Evolutionary conservation across 2,888 invertebrate species (phyloP).

Genomic region (Cosmorhoe ocellata): DNA sequence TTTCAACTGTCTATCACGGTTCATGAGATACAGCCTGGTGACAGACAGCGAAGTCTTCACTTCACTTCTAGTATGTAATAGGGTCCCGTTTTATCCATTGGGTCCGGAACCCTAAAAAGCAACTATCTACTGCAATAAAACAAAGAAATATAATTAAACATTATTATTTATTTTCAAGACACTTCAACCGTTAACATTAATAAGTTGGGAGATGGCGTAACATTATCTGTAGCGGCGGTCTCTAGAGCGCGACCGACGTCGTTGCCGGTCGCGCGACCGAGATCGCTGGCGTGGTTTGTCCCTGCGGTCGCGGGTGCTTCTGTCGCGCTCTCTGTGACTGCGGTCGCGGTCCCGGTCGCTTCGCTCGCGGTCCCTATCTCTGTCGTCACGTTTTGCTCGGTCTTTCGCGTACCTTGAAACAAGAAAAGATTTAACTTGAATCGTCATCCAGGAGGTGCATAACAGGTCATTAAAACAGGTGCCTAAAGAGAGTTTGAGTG

Average conservation of each 20-base stretch:
- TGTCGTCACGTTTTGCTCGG: conserved; percentile 68
- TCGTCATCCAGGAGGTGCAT: no score
- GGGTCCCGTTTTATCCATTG: no score
- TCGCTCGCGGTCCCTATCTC: conserved; percentile 55
- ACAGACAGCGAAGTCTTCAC: no score
- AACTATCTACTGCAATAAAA: neutral
- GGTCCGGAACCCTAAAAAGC: no score
- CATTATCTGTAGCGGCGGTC: conserved; percentile 74
- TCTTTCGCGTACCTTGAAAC: conserved; percentile 72
- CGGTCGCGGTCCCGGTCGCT: conserved; percentile 44
- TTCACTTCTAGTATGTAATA: no score
- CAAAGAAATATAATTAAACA: conserved; percentile 40
- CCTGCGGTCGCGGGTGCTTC: conserved; percentile 41
- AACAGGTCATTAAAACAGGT: no score
- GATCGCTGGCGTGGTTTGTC: conserved; percentile 39
- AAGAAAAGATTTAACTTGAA: no score
- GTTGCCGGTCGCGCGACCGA: conserved; percentile 54
- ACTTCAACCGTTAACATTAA: conserved; percentile 44
- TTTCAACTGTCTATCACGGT: no score
- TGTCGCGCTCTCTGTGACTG: conserved; percentile 33
- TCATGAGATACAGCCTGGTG: no score
- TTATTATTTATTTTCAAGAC: conserved; percentile 58
- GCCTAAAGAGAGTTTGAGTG: no score
- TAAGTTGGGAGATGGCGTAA: conserved; percentile 31
- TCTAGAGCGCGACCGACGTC: conserved; percentile 62